Conservation (phyloP, 2,888 invertebrate species). For the Teinopalpus imperialis region DNA sequence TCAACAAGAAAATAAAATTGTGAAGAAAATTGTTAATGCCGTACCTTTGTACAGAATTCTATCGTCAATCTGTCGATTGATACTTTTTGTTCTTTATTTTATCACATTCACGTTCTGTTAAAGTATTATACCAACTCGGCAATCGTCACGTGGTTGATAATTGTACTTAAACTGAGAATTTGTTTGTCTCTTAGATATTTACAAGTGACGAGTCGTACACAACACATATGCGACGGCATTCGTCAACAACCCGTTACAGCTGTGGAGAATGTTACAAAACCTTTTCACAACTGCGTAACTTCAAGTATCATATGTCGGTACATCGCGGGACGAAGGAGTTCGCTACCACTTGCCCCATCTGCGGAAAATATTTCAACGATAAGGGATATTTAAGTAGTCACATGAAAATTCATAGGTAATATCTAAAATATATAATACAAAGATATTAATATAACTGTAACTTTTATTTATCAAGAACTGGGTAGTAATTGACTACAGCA, state of each 20-base stretch:
- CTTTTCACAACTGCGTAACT: conserved; percentile 92
- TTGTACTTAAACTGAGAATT: conserved; percentile 9
- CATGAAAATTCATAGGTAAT: conserved; percentile 89
- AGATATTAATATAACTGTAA: too few species aligned
- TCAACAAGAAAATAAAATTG: too few species aligned
- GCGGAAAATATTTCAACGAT: conserved; percentile 92
- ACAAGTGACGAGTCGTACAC: conserved; percentile 43
- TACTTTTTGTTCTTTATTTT: not conserved
- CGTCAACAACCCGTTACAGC: conserved; percentile 75
- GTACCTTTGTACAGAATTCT: too few species aligned
- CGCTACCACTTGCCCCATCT: conserved; percentile 84
- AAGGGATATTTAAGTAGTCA: conserved; percentile 92
- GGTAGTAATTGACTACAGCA: too few species aligned
- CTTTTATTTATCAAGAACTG: too few species aligned
- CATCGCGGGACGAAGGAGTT: conserved; percentile 93
- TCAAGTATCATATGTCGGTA: conserved; percentile 91
- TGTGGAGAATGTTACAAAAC: conserved; percentile 90
- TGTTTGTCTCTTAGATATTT: conserved; percentile 47
- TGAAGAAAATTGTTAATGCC: too few species aligned
- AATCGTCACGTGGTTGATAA: conserved; percentile 1
- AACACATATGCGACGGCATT: conserved; percentile 48
- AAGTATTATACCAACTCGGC: not conserved
- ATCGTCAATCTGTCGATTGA: not conserved
- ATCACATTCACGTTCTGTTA: not conserved
- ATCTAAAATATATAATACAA: too few species aligned